Percentiles rank a stretch among this genome's conserved stretches.
Conservation (phyloP, 2,888 invertebrate genomes). For the Acanthosoma haemorrhoidale region DNA sequence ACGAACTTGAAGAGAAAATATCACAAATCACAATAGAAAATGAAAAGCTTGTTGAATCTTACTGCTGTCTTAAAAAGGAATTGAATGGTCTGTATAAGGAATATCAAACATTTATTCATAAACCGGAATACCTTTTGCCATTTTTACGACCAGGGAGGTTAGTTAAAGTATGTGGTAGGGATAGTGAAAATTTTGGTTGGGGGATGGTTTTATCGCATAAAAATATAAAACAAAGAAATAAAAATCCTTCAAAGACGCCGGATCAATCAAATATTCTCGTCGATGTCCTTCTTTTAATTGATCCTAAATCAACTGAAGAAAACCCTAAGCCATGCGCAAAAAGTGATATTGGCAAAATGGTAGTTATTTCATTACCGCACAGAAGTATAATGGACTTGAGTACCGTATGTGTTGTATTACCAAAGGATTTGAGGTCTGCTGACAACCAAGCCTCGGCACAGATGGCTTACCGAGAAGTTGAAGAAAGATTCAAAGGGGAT, state of each 20-base stretch:
- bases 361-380: conserved; percentile 81
- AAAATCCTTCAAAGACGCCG: conserved; percentile 45
- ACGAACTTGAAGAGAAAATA: conserved; percentile 30
- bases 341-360: conserved; percentile 65
- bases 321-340: conserved; percentile 38
- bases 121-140: conserved; percentile 79
- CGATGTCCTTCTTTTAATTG: conserved; percentile 32
- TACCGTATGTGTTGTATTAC: conserved; percentile 58
- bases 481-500: conserved; percentile 82
- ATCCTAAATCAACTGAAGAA: conserved; percentile 31
- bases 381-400: conserved; percentile 79
- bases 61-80: conserved; percentile 79
- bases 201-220: conserved; percentile 91
- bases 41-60: conserved; percentile 30
- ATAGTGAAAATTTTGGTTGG: conserved; percentile 77
- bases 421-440: conserved; percentile 79
- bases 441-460: conserved; percentile 81
- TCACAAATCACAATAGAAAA: conserved; percentile 17
- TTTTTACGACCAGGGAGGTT: conserved; percentile 93
- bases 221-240: conserved; percentile 52
- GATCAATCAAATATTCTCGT: conserved; percentile 28
- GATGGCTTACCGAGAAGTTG: conserved; percentile 77
- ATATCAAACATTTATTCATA: conserved; percentile 58
- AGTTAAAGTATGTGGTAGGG: conserved; percentile 62
- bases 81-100: conserved; percentile 67